A percentile compares a stretch with the other conserved stretches of the same genome.
phyloP scores from a whole-genome alignment of 2,113 vertebrate species.

The Nesoenas mayeri region DNA sequence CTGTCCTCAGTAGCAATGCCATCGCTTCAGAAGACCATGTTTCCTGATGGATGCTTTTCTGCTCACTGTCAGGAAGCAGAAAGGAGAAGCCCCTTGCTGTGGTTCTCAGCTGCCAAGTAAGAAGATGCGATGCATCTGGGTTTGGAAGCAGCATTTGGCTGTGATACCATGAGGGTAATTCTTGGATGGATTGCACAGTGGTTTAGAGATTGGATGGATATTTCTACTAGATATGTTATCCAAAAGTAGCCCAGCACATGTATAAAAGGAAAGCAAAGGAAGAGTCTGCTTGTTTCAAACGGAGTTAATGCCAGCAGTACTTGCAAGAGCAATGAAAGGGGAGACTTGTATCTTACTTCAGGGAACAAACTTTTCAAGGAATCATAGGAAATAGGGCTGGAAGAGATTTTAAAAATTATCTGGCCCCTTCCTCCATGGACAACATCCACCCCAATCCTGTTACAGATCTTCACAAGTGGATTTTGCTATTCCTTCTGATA shows the following conservation, averaged over 20 bases:
- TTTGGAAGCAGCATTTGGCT: not conserved
- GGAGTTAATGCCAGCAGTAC: not conserved
- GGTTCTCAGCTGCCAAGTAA: not conserved
- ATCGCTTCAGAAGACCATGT: not conserved
- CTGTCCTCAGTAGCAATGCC: not conserved
- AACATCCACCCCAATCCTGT: not conserved
- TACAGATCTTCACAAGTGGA: not conserved
- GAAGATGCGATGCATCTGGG: not conserved
- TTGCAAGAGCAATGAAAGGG: not conserved
- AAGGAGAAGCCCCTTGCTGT: not conserved
- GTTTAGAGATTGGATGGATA: not conserved
- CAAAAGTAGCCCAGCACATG: not conserved
- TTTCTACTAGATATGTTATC: not conserved
- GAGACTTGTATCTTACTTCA: not conserved
- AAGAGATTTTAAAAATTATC: not conserved
- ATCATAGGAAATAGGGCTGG: not conserved
- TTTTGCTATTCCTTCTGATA: not conserved
- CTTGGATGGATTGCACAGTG: not conserved
- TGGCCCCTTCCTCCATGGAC: fast-evolving
- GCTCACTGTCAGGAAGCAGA: not conserved
- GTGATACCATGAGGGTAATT: fast-evolving
- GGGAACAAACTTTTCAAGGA: not conserved
- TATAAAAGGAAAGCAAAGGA: not conserved
- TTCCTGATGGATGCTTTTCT: not conserved
- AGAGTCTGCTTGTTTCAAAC: not conserved